phyloP scores from a whole-genome alignment of 2,888 invertebrate species.

The Phengaris arion region DNA sequence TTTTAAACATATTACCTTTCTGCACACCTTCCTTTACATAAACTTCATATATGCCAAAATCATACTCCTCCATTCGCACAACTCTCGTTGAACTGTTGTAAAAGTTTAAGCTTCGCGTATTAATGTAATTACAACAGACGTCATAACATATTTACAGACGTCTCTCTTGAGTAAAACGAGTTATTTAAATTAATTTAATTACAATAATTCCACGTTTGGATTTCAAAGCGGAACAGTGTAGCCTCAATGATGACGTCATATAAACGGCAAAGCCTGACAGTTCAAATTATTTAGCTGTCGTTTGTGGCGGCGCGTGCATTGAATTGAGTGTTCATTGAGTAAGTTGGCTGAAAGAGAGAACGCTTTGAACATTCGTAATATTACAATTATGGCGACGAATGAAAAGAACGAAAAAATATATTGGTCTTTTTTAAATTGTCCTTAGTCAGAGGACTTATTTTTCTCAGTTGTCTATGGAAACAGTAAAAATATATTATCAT shows the following conservation, averaged over 20 bases:
- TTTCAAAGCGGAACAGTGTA: neutral
- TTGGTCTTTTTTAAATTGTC: too few relatives aligned
- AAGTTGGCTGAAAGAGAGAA: neutral
- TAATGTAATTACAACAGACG: too few relatives aligned
- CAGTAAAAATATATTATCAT: too few relatives aligned
- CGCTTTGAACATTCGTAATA: neutral
- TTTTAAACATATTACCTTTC: too few relatives aligned
- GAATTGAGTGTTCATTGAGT: slow-evolving; percentile 12
- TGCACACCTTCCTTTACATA: too few relatives aligned
- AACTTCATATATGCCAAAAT: too few relatives aligned
- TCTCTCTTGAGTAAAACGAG: neutral
- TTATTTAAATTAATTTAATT: neutral
- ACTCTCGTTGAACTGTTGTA: too few relatives aligned
- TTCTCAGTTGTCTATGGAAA: too few relatives aligned
- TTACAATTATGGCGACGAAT: neutral
- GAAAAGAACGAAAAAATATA: neutral
- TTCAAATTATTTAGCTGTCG: slow-evolving; percentile 30
- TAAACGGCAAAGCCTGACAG: slow-evolving; percentile 25
- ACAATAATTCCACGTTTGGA: neutral
- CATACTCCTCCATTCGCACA: too few relatives aligned
- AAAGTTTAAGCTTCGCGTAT: too few relatives aligned
- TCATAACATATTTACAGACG: too few relatives aligned
- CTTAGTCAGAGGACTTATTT: too few relatives aligned
- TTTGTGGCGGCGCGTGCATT: slow-evolving; percentile 27
- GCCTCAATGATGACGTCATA: slow-evolving; percentile 13